Evolutionary conservation across 2,113 vertebrate genomes (phyloP), one percentile per base, ranked within the genome.

Genomic region (Epinephelus fuscoguttatus): DNA sequence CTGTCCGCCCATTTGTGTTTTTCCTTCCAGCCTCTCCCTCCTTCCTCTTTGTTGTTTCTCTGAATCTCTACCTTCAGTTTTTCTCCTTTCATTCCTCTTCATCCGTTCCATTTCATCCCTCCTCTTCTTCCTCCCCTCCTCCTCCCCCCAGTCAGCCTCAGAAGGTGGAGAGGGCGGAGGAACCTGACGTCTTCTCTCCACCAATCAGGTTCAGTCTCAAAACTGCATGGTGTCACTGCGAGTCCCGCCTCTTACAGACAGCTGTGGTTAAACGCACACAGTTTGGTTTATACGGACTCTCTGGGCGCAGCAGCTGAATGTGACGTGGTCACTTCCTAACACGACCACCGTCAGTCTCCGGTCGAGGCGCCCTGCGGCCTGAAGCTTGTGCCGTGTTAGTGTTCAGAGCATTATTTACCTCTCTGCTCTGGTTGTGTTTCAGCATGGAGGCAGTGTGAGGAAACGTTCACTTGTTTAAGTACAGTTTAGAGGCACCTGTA

Each of bases 151-250:
- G 95, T 91, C 93, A 94, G 87, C 93, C 94, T 82, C 91, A 92
- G 91, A 91, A 92, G 89, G 94, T 94, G 90, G 93, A 90, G 87
- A 93, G 91, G 84, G 19, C 84, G n/a, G 85, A 93, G 55, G 94
- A 96, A 52, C 90, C 94, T 1, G 95, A 96, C 57, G 95, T 96
- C 92, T 96, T 96, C 91, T 93, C 92, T 82, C 93, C 93, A 79
- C 90, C 89, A 0, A 87, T 56, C 94, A 96, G 95, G 95, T 96
- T 92, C 78, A 88, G 80, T 87, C 61, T 9, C 57, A 4, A 4
- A 8, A 19, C 2, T 83, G 92, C 91, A 92, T 93, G 93, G 45
- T 86, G 83, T 84, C 75, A 55, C 75, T 68, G 73, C 9, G 17
- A 45, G 53, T 52, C 47, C 55, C 14, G 49, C 17, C 25, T 56